A percentile compares a stretch with the other conserved stretches of the same genome.
Conservation (phyloP, 1,140 invertebrate species). For the Drosophila leontia region DNA sequence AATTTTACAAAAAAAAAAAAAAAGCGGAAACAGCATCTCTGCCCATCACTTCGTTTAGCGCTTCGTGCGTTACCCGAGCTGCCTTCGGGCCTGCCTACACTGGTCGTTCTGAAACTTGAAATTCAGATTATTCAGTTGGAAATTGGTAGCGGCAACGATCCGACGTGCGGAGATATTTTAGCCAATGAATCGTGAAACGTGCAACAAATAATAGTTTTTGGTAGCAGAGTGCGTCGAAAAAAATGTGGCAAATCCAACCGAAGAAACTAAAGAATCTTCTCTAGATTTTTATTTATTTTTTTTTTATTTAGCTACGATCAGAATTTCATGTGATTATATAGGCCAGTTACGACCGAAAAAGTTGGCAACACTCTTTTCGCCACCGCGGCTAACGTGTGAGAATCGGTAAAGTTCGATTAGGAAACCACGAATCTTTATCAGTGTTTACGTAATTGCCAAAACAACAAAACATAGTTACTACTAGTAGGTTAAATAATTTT, state of each 20-base stretch:
- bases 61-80: not conserved
- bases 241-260: not conserved
- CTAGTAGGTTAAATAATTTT: not conserved
- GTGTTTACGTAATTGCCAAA: constrained; percentile 21
- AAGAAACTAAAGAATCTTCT: not conserved
- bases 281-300: not conserved
- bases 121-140: not conserved
- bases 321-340: not conserved
- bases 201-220: not conserved
- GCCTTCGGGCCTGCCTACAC: not conserved
- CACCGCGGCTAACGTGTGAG: not conserved
- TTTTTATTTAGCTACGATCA: not conserved
- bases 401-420: constrained; percentile 9
- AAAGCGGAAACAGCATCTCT: too few species aligned
- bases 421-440: constrained; percentile 18
- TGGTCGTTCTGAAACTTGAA: not conserved
- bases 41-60: too few species aligned
- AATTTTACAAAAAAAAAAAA: too few species aligned
- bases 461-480: not conserved
- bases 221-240: not conserved
- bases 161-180: not conserved
- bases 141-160: not conserved
- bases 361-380: not conserved
- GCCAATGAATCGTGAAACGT: not conserved
- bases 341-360: not conserved